A percentile compares a stretch with the other conserved stretches of the same genome.
Conservation (phyloP, 2,797 vertebrate species). For the Gorsachius magnificus region DNA sequence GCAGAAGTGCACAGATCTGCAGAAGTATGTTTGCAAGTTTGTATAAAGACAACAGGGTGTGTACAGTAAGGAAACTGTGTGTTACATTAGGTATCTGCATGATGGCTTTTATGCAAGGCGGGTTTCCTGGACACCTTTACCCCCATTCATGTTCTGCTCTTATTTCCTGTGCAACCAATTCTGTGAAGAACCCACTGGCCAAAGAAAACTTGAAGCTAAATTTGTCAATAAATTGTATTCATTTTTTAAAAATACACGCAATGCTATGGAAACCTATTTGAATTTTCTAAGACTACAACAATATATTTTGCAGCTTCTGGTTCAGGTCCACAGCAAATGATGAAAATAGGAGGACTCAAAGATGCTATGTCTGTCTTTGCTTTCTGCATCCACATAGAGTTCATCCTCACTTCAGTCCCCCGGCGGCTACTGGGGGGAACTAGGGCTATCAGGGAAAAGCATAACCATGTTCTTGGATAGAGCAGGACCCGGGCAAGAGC, state of each 20-base stretch:
- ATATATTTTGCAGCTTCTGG: neutral
- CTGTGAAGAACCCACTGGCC: neutral
- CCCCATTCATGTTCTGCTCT: neutral
- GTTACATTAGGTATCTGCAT: neutral
- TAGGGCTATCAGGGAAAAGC: neutral
- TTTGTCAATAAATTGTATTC: neutral
- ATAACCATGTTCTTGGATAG: neutral
- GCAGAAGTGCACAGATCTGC: neutral
- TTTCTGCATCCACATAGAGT: neutral
- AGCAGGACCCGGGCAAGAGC: neutral
- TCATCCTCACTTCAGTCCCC: slow-evolving; percentile 36
- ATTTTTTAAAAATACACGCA: neutral
- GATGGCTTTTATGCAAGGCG: neutral
- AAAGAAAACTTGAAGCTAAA: neutral
- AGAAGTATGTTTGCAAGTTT: neutral
- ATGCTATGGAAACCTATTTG: neutral
- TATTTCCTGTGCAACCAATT: neutral
- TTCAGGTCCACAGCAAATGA: neutral
- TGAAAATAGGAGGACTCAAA: neutral
- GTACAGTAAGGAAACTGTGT: neutral
- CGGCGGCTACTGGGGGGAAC: neutral
- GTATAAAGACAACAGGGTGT: neutral
- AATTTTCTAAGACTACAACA: neutral
- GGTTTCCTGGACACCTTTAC: neutral
- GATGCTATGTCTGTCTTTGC: neutral